phyloP scores from a whole-genome alignment of 1,140 invertebrate genomes.

The Eubasilissa regina region DNA sequence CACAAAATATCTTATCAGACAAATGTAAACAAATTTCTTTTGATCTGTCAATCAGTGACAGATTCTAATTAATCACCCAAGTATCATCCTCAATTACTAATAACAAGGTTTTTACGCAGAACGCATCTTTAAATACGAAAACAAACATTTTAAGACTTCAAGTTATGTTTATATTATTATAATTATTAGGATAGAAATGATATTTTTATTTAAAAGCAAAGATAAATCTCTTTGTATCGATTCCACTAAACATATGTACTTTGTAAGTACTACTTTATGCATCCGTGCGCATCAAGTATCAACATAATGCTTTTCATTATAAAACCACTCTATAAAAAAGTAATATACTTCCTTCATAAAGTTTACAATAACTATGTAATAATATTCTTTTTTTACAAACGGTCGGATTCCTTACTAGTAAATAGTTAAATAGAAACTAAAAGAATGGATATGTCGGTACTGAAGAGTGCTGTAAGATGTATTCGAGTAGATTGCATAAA shows the following conservation, averaged over 20 bases:
- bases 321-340: no score
- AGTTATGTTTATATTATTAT: not conserved
- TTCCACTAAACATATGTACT: slow-evolving; percentile 31
- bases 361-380: no score
- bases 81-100: slow-evolving; percentile 13
- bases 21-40: slow-evolving; percentile 50
- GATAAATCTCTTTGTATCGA: slow-evolving; percentile 57
- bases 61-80: slow-evolving; percentile 55
- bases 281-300: not conserved
- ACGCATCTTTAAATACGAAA: not conserved
- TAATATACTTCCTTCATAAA: no score
- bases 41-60: slow-evolving; percentile 60
- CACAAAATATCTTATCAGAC: not conserved
- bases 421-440: no score
- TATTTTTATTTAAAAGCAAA: slow-evolving; percentile 29
- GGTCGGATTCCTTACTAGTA: no score
- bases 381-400: no score
- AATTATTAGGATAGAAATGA: not conserved
- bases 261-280: not conserved
- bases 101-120: slow-evolving; percentile 10
- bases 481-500: no score
- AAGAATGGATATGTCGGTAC: no score
- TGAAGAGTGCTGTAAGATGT: no score
- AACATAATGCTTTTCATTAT: no score
- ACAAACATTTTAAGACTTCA: not conserved